phyloP scores from a whole-genome alignment of 2,113 vertebrate genomes.

The Rhineura floridana region DNA sequence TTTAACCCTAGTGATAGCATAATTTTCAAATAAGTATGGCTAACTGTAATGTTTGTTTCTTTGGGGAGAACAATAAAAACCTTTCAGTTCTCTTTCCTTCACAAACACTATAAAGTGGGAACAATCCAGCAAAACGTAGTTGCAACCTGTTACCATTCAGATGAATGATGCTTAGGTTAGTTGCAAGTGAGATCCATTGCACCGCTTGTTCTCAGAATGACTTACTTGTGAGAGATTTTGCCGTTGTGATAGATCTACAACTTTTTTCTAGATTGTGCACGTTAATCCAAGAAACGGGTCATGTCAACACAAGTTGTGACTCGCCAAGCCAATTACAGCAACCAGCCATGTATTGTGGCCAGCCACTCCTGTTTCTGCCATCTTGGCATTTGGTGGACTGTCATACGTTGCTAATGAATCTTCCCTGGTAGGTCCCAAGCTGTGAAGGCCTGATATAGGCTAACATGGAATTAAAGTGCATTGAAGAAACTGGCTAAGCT shows the following conservation, averaged over 20 bases:
- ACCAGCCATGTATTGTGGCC: not conserved
- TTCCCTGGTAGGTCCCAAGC: no score
- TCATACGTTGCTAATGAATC: no score
- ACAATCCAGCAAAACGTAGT: not conserved
- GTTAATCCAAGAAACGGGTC: not conserved
- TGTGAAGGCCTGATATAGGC: not conserved
- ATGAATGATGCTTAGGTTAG: not conserved
- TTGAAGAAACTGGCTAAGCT: not conserved
- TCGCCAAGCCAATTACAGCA: not conserved
- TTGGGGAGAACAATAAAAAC: no score
- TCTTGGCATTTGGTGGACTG: no score
- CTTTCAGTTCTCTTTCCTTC: no score
- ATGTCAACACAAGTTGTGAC: not conserved
- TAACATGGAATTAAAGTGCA: not conserved
- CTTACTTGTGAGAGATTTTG: no score
- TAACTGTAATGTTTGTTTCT: no score
- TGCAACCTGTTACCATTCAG: not conserved
- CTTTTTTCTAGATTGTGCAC: not conserved
- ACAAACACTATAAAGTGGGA: not conserved
- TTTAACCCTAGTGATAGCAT: slow-evolving; percentile 23
- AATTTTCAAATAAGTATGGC: not conserved
- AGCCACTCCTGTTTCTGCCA: not conserved
- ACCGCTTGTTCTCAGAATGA: not conserved
- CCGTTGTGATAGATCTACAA: not conserved
- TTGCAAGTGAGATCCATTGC: not conserved